phyloP scores from a whole-genome alignment of 2,888 invertebrate genomes.

The Cataglyphis rosenhaueri region DNA sequence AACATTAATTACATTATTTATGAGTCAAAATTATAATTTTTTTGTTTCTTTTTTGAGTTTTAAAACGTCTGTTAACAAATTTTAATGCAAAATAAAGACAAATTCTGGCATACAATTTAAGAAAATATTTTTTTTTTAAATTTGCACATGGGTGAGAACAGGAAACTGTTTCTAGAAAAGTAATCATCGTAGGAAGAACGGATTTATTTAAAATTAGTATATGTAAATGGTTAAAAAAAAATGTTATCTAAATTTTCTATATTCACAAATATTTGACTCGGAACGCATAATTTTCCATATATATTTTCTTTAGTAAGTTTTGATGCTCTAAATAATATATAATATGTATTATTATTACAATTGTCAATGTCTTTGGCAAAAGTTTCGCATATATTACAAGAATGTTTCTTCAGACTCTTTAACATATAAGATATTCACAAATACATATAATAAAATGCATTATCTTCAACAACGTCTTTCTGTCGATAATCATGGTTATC shows the following conservation, averaged over 20 bases:
- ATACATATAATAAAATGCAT: slow-evolving; percentile 16
- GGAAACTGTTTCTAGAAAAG: not conserved
- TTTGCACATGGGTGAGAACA: slow-evolving; percentile 17
- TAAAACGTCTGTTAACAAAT: slow-evolving; percentile 1
- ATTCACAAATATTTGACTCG: slow-evolving; percentile 3
- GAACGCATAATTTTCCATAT: not conserved
- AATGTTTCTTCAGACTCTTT: slow-evolving; percentile 6
- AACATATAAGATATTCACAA: slow-evolving; percentile 10
- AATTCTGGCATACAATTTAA: not conserved
- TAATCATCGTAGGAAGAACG: not conserved
- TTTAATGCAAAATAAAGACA: slow-evolving; percentile 3
- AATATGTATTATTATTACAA: slow-evolving; percentile 7
- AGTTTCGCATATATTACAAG: slow-evolving; percentile 1
- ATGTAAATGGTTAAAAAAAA: not conserved
- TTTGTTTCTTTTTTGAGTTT: slow-evolving; percentile 1
- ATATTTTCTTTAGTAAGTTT: too few species aligned
- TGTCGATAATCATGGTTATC: slow-evolving; percentile 16
- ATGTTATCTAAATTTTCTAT: slow-evolving; percentile 18
- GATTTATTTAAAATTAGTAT: not conserved
- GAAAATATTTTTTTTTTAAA: not conserved
- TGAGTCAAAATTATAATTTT: slow-evolving; percentile 6
- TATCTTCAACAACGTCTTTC: not conserved
- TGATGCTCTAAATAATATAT: not conserved
- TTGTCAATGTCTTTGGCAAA: slow-evolving; percentile 18
- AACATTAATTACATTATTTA: not conserved